phyloP scores from a whole-genome alignment of 2,888 invertebrate species.

The Cheilosia grossa region DNA sequence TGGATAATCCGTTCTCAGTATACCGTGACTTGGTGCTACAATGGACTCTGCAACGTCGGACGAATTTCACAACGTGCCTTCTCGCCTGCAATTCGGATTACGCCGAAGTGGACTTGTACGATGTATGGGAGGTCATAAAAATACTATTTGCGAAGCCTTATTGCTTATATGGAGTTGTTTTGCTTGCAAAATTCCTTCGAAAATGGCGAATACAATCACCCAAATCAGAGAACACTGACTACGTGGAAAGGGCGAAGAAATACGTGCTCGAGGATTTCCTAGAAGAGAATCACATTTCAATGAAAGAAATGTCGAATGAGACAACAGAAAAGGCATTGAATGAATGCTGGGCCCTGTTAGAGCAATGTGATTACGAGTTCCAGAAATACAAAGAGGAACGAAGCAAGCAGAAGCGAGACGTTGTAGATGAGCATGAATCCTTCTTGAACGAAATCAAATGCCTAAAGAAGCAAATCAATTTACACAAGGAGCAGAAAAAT shows the following conservation, averaged over 20 bases:
- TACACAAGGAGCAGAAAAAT: constrained; percentile 76
- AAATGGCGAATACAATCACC: constrained; percentile 80
- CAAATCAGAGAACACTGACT: constrained; percentile 77
- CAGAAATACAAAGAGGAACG: constrained; percentile 81
- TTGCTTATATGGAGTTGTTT: constrained; percentile 82
- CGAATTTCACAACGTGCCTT: constrained; percentile 80
- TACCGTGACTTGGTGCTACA: constrained; percentile 80
- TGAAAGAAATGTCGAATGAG: constrained; percentile 81
- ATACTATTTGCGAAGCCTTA: constrained; percentile 82
- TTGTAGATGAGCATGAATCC: constrained; percentile 78
- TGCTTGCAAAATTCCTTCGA: constrained; percentile 81
- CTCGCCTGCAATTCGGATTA: constrained; percentile 81
- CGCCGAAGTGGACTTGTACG: constrained; percentile 78
- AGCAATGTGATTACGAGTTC: constrained; percentile 81
- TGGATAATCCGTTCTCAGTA: constrained; percentile 79
- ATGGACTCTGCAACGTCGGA: constrained; percentile 80
- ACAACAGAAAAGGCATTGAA: constrained; percentile 81
- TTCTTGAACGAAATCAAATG: constrained; percentile 82
- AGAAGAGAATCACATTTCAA: constrained; percentile 82
- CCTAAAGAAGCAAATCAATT: constrained; percentile 80
- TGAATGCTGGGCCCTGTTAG: constrained; percentile 79
- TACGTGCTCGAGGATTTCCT: constrained; percentile 85
- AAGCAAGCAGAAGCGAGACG: constrained; percentile 78
- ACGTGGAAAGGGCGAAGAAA: constrained; percentile 84
- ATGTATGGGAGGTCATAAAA: constrained; percentile 81